Percentiles rank a stretch among this genome's conserved stretches.
Evolutionary conservation across 2,797 vertebrate genomes (phyloP).

Genomic region (Sciurus carolinensis): DNA sequence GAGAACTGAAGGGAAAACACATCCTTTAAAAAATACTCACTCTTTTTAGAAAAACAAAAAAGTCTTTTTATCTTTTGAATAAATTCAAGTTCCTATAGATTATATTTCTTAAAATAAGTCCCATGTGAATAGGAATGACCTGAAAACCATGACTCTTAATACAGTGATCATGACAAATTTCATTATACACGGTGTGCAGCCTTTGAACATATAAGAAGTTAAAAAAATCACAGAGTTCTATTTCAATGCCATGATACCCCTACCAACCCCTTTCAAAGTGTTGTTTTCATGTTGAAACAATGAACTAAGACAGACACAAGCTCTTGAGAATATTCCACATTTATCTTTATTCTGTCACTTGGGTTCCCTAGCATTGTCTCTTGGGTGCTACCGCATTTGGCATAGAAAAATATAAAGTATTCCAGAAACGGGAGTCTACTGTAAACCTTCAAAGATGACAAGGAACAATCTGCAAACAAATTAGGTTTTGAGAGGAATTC

Average conservation of each 20-base stretch:
- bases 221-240: background rate
- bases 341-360: slow-evolving; percentile 30
- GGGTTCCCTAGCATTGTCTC: background rate
- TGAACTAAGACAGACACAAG: background rate
- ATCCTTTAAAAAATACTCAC: background rate
- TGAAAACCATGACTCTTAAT: background rate
- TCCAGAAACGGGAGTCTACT: background rate
- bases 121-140: background rate
- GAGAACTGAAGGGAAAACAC: background rate
- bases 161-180: background rate
- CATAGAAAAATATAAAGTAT: slow-evolving; percentile 4
- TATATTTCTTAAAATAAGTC: slow-evolving; percentile 26
- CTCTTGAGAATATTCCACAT: background rate
- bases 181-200: background rate
- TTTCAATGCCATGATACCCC: background rate
- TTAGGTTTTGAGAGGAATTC: slow-evolving; percentile 26
- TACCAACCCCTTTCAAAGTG: background rate
- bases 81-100: background rate
- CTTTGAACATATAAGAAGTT: background rate
- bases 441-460: slow-evolving; percentile 56
- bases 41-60: slow-evolving; percentile 26
- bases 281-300: background rate
- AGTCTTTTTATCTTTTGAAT: background rate
- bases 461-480: slow-evolving; percentile 56
- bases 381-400: background rate